Evolutionary conservation across 2,797 vertebrate species (phyloP), one percentile per base, ranked within the genome.

Genomic region (Diglossa cyanea): DNA sequence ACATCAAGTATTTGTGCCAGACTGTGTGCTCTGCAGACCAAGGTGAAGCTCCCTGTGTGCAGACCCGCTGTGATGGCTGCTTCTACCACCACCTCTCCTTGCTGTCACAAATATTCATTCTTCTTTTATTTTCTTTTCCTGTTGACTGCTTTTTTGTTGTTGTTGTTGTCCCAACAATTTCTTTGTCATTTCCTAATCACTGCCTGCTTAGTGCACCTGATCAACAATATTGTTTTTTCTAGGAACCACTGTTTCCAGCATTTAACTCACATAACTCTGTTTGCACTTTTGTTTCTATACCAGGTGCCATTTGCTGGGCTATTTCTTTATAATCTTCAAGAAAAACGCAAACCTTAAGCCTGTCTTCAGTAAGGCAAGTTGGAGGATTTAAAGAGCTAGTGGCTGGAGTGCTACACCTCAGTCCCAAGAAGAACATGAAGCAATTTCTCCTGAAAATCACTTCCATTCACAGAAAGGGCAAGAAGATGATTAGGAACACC

Each of bases 21-120:
- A 7, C 31, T 40, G 8, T 37, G 33, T 35, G 6, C 8, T 37
- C 23, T 66, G 24, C 24, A 47, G 4, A 6, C 42, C 28, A 44
- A 37, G 10, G 9, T 24, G 35, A 4, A 58, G 4, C 23, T 39
- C 18, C 5, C 17, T 13, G 4, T 23, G 13, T 40, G 33, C 31
- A 31, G 47, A 61, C 3, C 4, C 1, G 9, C 19, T 31, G 15
- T n/a, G 26, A 23, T 2, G 2, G 6, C 8, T 61, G 10, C 35
- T 75, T 30, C 33, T 44, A 47, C 5, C 9, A n/a, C 6, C 13
- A 6, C 25, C 14, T 66, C 11, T 81, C 16, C 57, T 50, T 0
- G 0, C 2, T 39, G 10, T 13, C 15, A 53, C 15, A 78, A 82
- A 55, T 51, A 57, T 6, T 63, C 6, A 11, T 31, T 5, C 0